A percentile compares a stretch with the other conserved stretches of the same genome.
phyloP scores from a whole-genome alignment of 2,888 invertebrate species.

The Trachelus tabidus region DNA sequence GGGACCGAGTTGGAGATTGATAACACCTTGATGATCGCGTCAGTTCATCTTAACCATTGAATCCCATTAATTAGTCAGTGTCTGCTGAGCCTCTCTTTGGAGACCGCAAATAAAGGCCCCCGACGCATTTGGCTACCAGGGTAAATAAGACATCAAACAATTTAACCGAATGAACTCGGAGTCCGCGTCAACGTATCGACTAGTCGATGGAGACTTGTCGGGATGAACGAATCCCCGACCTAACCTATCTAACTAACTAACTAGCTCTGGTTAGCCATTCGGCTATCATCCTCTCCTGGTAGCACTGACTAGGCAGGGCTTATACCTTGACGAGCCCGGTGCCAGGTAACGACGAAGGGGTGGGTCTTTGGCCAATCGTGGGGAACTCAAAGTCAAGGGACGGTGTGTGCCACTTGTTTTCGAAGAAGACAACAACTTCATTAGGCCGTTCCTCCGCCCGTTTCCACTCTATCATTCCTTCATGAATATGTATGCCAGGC shows the following conservation, averaged over 20 bases:
- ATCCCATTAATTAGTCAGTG: neutral
- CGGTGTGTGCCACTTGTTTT: constrained; percentile 48
- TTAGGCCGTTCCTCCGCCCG: constrained; percentile 58
- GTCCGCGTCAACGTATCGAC: constrained; percentile 27
- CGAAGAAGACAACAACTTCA: constrained; percentile 64
- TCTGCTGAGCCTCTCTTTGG: neutral
- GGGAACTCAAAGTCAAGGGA: neutral
- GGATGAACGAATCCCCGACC: too few relatives aligned
- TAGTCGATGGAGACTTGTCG: too few relatives aligned
- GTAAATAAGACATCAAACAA: constrained; percentile 63
- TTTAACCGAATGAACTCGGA: constrained; percentile 35
- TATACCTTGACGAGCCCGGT: too few relatives aligned
- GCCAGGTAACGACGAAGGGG: neutral
- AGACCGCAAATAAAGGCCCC: constrained; percentile 52
- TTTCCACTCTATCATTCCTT: constrained; percentile 50
- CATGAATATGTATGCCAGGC: constrained; percentile 59
- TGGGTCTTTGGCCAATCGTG: neutral
- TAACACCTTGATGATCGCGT: too few relatives aligned
- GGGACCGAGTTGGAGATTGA: too few relatives aligned
- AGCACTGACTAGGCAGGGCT: too few relatives aligned
- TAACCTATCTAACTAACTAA: too few relatives aligned
- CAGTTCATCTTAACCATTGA: too few relatives aligned
- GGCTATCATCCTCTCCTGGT: too few relatives aligned
- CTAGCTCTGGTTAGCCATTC: too few relatives aligned
- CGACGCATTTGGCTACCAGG: constrained; percentile 44